Evolutionary conservation across 2,797 vertebrate species (phyloP), one percentile per base, ranked within the genome.

Genomic region (Saxicola maurus): DNA sequence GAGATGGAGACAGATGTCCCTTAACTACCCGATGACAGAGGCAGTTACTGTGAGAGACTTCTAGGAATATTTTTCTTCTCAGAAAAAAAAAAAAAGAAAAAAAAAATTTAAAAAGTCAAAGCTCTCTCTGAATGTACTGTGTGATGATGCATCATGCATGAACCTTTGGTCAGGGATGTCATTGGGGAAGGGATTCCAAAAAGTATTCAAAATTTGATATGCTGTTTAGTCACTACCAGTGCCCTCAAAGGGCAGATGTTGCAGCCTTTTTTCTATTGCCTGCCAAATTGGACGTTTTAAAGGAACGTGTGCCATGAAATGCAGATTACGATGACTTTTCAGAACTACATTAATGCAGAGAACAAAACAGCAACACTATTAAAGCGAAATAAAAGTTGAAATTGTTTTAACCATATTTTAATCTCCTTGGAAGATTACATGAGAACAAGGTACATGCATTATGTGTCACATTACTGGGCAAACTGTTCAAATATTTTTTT

Each of bases 361-460:
- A 95, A 91, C 88, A 93, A 95, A 96, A 96, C 95, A 96, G 92
- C 96, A 97, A 97, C 97, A 96, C 95, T 98, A 96, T 96, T 95
- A 86, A 94, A 95, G 68, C 56, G 45, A 89, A 94, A 95, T 90
- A 95, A 74, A 91, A 96, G 92, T 97, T 96, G 90, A 93, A 96
- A 95, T 96, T 94, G 91, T 92, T 91, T 95, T 96, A 95, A 96
- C 91, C 96, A 95, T 97, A 95, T 95, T 96, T 95, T 96, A 96
- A 95, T 95, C 96, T 97, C 95, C 94, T 96, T 60, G 62, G 95
- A 97, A 95, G 94, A 96, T 91, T 95, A 96, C 77, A 94, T 56
- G 96, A 97, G 96, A 97, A 96, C 97, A 98, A 98, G 98, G 98
- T 98, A 98, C 98, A 98, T 98, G 98, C 98, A 98, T 98, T 97